phyloP scores from a whole-genome alignment of 2,113 vertebrate genomes.

The Brachirus orientalis region DNA sequence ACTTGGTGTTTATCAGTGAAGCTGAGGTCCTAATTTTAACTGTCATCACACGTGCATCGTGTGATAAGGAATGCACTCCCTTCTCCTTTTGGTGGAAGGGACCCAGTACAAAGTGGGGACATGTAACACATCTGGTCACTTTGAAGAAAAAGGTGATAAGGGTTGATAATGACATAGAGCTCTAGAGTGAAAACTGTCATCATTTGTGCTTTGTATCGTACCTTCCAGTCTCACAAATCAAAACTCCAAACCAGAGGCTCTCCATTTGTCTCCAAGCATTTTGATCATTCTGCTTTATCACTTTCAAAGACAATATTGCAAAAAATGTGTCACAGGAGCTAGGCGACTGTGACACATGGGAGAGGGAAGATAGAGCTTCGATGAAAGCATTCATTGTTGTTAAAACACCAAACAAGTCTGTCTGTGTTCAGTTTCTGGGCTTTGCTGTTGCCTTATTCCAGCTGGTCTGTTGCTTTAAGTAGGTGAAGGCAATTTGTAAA shows the following conservation, averaged over 20 bases:
- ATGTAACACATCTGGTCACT: slow-evolving; percentile 58
- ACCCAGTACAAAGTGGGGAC: slow-evolving; percentile 63
- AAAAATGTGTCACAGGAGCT: slow-evolving; percentile 54
- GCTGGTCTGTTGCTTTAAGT: slow-evolving; percentile 50
- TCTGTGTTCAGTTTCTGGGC: slow-evolving; percentile 54
- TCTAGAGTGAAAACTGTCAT: slow-evolving; percentile 56
- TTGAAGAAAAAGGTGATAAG: slow-evolving; percentile 70
- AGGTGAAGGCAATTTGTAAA: slow-evolving; percentile 68
- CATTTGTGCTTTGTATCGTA: slow-evolving; percentile 62
- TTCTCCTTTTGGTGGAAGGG: slow-evolving; percentile 32
- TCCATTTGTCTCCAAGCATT: slow-evolving; percentile 68
- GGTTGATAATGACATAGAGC: slow-evolving; percentile 67
- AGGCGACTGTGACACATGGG: slow-evolving; percentile 59
- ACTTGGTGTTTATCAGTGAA: slow-evolving; percentile 56
- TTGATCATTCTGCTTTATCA: slow-evolving; percentile 73
- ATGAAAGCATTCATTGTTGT: slow-evolving; percentile 62
- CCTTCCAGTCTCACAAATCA: slow-evolving; percentile 71
- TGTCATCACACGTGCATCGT: slow-evolving; percentile 56
- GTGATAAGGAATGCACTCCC: slow-evolving; percentile 39
- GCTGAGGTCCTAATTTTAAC: slow-evolving; percentile 63
- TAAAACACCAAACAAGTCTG: slow-evolving; percentile 54
- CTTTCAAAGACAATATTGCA: slow-evolving; percentile 68
- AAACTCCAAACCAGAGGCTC: slow-evolving; percentile 73
- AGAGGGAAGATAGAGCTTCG: slow-evolving; percentile 39
- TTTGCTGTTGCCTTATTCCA: slow-evolving; percentile 49